Evolutionary conservation across 2,888 invertebrate species (phyloP), one percentile per base, ranked within the genome.

Genomic region (Bombylius major): DNA sequence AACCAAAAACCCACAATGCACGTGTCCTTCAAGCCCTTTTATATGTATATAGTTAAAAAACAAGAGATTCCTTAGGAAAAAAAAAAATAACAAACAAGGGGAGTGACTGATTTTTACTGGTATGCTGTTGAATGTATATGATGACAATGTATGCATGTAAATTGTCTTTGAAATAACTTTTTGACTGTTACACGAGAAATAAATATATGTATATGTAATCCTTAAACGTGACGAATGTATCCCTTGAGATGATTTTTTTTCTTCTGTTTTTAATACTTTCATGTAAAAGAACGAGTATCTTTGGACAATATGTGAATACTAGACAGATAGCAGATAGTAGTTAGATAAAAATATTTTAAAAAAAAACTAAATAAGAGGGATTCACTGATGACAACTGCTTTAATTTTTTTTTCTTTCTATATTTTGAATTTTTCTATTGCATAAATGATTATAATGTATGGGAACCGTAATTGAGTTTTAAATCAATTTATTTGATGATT

Each of bases 401-500:
- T 23, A 8, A 23, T 5, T 47, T 14, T 42, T 4, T 11, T 42
- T 49, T 49, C 14, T 7, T 34, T 7, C 39, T 42, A 6, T 42
- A 11, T 23, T 23, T 23, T 23, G 23, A 23, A 23, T 23, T 23
- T 23, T 23, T 23, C 23, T 23, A 23, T 23, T 23, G 2, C 23
- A 42, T 11, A 42, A 8, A 34, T 47, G 51, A 54, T 56, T 50
- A 57, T 54, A 54, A 54, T 55, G 55, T 54, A 5, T 44, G 50
- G 53, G 56, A 53, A 57, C 56, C 58, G 68, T 71, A 73, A 73
- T 72, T 71, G 71, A 71, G 73, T 73, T 73, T 71, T 70, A 71
- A 73, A 71, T 72, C 73, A 69, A 72, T 73, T 73, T 70, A 67
- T 65, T 62, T 66, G 56, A 23, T 56, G 58, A 62, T 59, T 59